Evolutionary conservation across 2,113 vertebrate genomes (phyloP), one percentile per base, ranked within the genome.

Genomic region (Pachyramphus minor): DNA sequence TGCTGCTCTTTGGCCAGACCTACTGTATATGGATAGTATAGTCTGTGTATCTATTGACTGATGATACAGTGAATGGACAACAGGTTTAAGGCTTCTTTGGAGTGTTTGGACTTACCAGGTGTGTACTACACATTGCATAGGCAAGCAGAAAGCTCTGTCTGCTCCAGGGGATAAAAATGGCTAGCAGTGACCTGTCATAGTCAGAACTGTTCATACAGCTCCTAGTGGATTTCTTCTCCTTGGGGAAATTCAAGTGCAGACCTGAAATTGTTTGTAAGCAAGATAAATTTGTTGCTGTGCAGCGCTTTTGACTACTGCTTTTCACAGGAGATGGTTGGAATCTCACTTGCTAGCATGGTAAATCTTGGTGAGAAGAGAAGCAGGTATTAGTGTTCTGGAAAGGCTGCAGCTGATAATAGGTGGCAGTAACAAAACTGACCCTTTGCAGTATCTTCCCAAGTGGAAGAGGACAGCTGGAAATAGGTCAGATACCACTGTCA

Each of bases 201-300:
- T 74, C 72, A 81, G 73, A 93, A 81, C 16, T 71, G 39, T 74
- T 94, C 42, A 44, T 67, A 58, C 73, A 84, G 42, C 30, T 95
- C 45, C 42, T 45, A 37, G 53, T 47, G 67, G 45, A 77, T 94
- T 88, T 85, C 23, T 94, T 74, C 88, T 92, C 79, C 88, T 92
- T 63, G 19, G 27, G 72, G 83, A 90, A 74, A 77, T 93, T 92
- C 95, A 93, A 89, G 95, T 63, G 21, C 27, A 56, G 83, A 27
- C 94, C 92, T 95, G 91, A 88, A 87, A 88, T 53, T 84, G 76
- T 92, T 74, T 82, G 55, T 81, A 59, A 96, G 75, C 37, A 50
- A 52, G n/a, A 20, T 24, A 28, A 5, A 33, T 92, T 22, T 74
- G 63, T 84, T 77, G 25, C 59, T 86, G 67, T 66, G 49, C 41